A percentile compares a stretch with the other conserved stretches of the same genome.
These are phyloP conservation scores for Hemiprocne comata DNA, from an alignment of 2,113 vertebrate genomes.

Conservation along the genomic window DNA sequence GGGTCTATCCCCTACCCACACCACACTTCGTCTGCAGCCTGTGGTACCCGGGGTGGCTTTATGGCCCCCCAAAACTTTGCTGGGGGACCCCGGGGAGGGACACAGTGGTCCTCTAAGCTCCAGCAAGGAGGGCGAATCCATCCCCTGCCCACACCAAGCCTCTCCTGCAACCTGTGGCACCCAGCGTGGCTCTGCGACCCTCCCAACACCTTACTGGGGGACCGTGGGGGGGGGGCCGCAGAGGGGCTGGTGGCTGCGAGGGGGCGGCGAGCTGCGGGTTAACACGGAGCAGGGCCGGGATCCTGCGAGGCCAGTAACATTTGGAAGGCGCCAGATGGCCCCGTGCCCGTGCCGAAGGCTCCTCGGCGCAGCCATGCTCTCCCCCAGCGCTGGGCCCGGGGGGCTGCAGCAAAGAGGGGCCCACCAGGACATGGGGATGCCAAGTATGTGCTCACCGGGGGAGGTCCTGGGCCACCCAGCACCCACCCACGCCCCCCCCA, in stretches of 20 bases:
- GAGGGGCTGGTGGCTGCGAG: no score
- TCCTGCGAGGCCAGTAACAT: conserved; percentile 59
- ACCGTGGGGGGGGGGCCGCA: no score
- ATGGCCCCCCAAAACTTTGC: no score
- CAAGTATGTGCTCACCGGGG: fast-evolving
- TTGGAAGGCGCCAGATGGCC: conserved; percentile 64
- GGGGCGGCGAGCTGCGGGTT: conserved; percentile 26
- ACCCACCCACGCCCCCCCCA: neutral
- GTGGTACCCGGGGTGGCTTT: fast-evolving
- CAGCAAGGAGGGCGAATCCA: no score
- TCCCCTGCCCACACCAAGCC: no score
- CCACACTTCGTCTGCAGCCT: fast-evolving
- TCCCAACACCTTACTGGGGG: no score
- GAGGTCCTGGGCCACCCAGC: neutral
- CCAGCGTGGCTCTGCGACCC: neutral
- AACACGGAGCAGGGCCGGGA: conserved; percentile 43
- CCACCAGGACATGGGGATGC: neutral
- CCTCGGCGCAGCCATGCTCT: conserved; percentile 17
- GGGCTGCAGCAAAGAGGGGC: neutral
- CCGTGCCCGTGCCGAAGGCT: conserved; percentile 49
- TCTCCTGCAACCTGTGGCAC: no score
- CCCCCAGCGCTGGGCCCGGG: conserved; percentile 19
- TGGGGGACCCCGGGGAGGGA: no score
- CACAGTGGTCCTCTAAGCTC: no score
- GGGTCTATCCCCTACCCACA: neutral